Conservation (phyloP, 2,888 invertebrate species). For the Coleophora flavipennella region DNA sequence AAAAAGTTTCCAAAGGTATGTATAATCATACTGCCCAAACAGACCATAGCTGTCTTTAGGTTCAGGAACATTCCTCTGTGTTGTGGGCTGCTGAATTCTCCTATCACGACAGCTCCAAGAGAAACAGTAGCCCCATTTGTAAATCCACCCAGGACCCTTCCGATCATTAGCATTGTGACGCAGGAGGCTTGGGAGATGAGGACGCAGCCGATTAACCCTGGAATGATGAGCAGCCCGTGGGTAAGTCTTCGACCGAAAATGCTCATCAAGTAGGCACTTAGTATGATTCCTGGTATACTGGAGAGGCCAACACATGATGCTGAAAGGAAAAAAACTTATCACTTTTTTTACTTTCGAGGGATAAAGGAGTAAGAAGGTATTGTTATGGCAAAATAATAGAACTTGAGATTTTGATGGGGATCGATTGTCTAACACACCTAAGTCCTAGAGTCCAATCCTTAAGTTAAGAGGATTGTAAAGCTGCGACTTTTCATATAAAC, state of each 20-base stretch:
- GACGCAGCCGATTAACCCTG: conserved; percentile 61
- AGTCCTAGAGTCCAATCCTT: too few relatives aligned
- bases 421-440: too few relatives aligned
- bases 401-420: too few relatives aligned
- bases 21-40: conserved; percentile 22
- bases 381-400: too few relatives aligned
- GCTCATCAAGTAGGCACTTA: conserved; percentile 21
- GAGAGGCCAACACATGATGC: conserved; percentile 24
- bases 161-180: conserved; percentile 31
- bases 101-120: conserved; percentile 35
- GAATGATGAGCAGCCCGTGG: conserved; percentile 44
- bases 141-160: conserved; percentile 38
- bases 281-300: conserved; percentile 20
- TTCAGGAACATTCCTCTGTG: conserved; percentile 36
- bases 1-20: conserved; percentile 27
- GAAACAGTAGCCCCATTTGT: conserved; percentile 55
- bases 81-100: conserved; percentile 36
- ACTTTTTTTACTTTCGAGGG: too few relatives aligned
- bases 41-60: conserved; percentile 28
- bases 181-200: conserved; percentile 35
- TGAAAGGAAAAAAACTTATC: conserved; percentile 15
- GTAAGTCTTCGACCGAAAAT: conserved; percentile 51
- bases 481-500: too few relatives aligned
- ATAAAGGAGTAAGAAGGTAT: too few relatives aligned
- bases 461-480: too few relatives aligned